Conservation (phyloP, 2,113 vertebrate species). For the Anoura caudifer region DNA sequence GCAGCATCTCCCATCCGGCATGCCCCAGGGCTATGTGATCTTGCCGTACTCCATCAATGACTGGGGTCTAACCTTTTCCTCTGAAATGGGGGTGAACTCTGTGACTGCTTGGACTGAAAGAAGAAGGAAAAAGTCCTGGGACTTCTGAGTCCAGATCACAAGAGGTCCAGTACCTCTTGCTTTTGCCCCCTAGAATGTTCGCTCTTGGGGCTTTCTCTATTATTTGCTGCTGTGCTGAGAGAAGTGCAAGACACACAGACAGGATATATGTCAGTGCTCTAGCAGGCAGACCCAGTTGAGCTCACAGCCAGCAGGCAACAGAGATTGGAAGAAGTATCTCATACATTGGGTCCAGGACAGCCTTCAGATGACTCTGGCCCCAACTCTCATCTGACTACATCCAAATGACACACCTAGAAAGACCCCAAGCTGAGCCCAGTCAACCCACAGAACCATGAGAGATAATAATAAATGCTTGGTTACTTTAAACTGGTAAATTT, state of each 20-base stretch:
- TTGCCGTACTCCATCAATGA: rapidly evolving
- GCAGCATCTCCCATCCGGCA: rapidly evolving
- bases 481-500: background rate
- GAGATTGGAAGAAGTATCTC: background rate
- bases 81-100: background rate
- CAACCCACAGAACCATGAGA: background rate
- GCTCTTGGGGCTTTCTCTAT: rapidly evolving
- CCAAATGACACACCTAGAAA: background rate
- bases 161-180: background rate
- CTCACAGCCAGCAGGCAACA: background rate
- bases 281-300: background rate
- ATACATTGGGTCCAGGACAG: background rate
- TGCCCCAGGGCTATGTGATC: no score
- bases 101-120: background rate
- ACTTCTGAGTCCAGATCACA: background rate
- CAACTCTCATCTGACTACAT: background rate
- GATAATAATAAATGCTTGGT: background rate
- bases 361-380: background rate
- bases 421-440: background rate
- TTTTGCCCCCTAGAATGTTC: background rate
- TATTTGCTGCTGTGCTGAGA: background rate
- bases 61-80: background rate
- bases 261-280: background rate
- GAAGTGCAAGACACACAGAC: background rate
- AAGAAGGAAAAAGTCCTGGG: background rate